Conservation (phyloP, 2,888 invertebrate genomes). For the Drosophila setosimentum region DNA sequence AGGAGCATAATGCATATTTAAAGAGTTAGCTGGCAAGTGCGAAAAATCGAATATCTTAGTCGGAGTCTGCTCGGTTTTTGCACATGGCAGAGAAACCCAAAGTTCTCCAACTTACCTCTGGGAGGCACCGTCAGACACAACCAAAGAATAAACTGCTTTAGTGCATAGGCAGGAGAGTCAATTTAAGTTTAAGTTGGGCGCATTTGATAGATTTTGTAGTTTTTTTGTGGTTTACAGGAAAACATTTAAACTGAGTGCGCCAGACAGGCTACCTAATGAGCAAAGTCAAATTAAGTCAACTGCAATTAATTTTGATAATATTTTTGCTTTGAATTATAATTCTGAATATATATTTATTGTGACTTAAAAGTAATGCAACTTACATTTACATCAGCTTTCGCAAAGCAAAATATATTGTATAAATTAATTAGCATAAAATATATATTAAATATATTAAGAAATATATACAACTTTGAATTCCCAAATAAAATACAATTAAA, state of each 20-base stretch:
- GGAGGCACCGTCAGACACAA: conserved; percentile 29
- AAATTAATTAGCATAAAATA: background rate
- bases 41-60: conserved; percentile 77
- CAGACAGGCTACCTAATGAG: background rate
- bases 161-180: conserved; percentile 27
- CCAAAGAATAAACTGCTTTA: conserved; percentile 41
- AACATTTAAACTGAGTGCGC: background rate
- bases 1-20: conserved; percentile 78
- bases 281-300: background rate
- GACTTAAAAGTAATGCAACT: background rate
- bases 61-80: conserved; percentile 17
- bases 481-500: background rate
- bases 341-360: background rate
- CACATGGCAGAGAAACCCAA: conserved; percentile 28
- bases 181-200: conserved; percentile 1
- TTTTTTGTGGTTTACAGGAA: background rate
- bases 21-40: conserved; percentile 77
- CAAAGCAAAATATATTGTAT: background rate
- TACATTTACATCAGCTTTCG: background rate
- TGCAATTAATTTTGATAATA: background rate
- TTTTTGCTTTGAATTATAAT: background rate
- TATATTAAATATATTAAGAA: background rate
- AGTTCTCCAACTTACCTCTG: conserved; percentile 54
- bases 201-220: background rate
- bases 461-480: background rate